Percentiles rank a stretch among this genome's conserved stretches.
phyloP scores from a whole-genome alignment of 2,797 vertebrate species.

The Amblyraja radiata region DNA sequence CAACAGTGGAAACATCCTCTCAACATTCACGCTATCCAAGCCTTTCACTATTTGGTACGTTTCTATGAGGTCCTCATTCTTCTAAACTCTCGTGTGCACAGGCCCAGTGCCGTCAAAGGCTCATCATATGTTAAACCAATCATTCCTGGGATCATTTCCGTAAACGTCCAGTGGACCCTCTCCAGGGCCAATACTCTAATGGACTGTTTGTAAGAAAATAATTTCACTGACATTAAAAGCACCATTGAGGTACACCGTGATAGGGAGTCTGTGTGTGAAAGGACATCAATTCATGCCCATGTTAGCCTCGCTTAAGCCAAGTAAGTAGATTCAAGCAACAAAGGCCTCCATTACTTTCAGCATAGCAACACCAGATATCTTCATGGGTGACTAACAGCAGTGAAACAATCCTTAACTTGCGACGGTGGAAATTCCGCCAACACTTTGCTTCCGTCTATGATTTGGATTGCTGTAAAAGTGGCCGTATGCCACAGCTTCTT shows the following conservation, averaged over 20 bases:
- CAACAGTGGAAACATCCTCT: too few species aligned
- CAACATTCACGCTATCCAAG: too few species aligned
- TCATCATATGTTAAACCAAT: too few species aligned
- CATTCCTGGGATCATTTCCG: too few species aligned
- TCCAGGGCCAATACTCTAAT: too few species aligned
- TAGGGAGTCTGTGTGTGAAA: background rate
- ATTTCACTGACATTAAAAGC: too few species aligned
- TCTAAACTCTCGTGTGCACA: too few species aligned
- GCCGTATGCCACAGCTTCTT: background rate
- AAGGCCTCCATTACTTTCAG: background rate
- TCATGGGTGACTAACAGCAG: background rate
- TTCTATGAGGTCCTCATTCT: too few species aligned
- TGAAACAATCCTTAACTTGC: background rate
- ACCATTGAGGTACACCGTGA: background rate
- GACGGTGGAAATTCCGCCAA: background rate
- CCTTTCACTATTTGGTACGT: too few species aligned
- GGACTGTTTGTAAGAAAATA: too few species aligned
- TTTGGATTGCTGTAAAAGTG: conserved; percentile 3
- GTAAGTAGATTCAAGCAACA: background rate
- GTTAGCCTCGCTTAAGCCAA: background rate
- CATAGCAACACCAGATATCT: background rate
- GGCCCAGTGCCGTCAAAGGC: too few species aligned
- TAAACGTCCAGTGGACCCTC: too few species aligned
- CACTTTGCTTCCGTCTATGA: background rate
- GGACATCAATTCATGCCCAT: background rate